phyloP scores from a whole-genome alignment of 2,797 vertebrate genomes.

The Poecilia gillii region DNA sequence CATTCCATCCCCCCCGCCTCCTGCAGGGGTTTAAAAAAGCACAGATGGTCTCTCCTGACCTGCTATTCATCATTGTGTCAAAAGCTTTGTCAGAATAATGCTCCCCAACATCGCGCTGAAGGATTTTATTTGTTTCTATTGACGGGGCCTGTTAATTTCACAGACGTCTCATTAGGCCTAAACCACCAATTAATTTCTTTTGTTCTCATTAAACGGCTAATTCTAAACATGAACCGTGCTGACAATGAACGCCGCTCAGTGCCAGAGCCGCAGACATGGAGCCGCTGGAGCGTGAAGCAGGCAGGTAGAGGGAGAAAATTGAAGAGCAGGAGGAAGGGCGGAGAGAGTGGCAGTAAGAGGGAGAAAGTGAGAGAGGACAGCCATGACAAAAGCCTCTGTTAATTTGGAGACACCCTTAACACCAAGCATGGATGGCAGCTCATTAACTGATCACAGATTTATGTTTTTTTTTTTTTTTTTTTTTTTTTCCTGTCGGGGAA shows the following conservation, averaged over 20 bases:
- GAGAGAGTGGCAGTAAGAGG: slow-evolving; percentile 20
- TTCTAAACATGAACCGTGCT: slow-evolving; percentile 89
- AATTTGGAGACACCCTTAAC: slow-evolving; percentile 76
- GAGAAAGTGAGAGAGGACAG: slow-evolving; percentile 55
- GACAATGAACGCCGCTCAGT: slow-evolving; percentile 77
- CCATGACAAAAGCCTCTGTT: slow-evolving; percentile 74
- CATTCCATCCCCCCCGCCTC: slow-evolving; percentile 72
- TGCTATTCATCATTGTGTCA: slow-evolving; percentile 88
- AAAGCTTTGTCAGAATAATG: slow-evolving; percentile 88
- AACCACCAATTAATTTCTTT: slow-evolving; percentile 98
- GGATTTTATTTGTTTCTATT: slow-evolving; percentile 95
- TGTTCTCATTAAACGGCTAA: slow-evolving; percentile 96
- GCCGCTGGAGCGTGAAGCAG: slow-evolving; percentile 78
- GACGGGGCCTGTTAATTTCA: slow-evolving; percentile 93
- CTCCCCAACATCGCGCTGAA: slow-evolving; percentile 86
- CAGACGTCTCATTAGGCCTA: slow-evolving; percentile 96
- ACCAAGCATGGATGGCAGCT: slow-evolving; percentile 64
- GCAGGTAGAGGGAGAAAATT: slow-evolving; percentile 73
- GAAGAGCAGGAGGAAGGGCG: slow-evolving; percentile 56
- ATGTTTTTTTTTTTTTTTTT: slow-evolving; percentile 37
- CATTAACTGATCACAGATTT: slow-evolving; percentile 71
- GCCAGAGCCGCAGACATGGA: slow-evolving; percentile 66
- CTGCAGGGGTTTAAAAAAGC: slow-evolving; percentile 81
- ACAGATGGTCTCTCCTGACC: slow-evolving; percentile 94
- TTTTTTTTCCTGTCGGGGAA: slow-evolving; percentile 44